phyloP scores from a whole-genome alignment of 2,797 vertebrate genomes.

The Tokudaia muenninki region DNA sequence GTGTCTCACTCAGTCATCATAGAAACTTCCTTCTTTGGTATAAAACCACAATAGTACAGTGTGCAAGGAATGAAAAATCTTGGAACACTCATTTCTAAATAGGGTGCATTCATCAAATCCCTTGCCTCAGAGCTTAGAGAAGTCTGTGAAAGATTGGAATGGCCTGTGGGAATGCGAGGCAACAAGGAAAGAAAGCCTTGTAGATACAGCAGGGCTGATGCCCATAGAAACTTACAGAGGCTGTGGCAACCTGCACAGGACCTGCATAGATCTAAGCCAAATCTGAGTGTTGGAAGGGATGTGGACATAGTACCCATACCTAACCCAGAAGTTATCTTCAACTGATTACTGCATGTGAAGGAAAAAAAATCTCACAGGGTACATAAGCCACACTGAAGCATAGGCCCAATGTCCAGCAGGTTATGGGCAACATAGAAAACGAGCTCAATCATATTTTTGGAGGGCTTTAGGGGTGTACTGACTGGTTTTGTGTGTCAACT shows the following conservation, averaged over 20 bases:
- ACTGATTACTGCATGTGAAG: neutral
- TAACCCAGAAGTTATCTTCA: neutral
- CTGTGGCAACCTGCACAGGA: neutral
- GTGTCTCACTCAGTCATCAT: neutral
- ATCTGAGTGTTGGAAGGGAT: neutral
- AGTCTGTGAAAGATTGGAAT: neutral
- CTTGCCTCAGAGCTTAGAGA: neutral
- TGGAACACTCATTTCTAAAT: neutral
- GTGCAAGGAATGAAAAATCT: neutral
- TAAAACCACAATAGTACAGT: neutral
- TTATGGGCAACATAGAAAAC: neutral
- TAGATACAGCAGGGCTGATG: neutral
- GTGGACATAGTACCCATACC: neutral
- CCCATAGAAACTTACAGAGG: neutral
- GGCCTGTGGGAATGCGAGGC: neutral
- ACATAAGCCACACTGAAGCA: neutral
- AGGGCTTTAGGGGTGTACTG: neutral
- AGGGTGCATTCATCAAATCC: neutral
- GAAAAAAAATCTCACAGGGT: neutral
- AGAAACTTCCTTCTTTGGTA: neutral
- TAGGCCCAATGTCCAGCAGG: neutral
- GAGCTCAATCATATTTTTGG: no score
- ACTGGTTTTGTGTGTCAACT: no score
- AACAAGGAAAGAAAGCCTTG: neutral
- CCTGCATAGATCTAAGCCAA: neutral